phyloP scores from a whole-genome alignment of 2,113 vertebrate species.

The Podarcis raffonei region DNA sequence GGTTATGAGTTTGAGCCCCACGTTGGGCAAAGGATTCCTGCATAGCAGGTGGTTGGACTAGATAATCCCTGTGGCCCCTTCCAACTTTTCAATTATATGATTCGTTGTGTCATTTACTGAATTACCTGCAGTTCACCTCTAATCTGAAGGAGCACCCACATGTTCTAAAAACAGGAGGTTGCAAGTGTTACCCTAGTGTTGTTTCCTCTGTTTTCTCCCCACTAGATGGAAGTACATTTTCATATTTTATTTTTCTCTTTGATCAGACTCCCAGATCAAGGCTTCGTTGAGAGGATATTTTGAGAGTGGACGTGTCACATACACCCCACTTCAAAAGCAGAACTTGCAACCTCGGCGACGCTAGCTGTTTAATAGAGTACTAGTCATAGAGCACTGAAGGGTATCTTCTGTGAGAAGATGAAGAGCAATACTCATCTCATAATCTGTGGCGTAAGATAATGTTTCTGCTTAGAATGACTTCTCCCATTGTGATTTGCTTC shows the following conservation, averaged over 20 bases:
- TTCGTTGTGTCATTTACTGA: background rate
- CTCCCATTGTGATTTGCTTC: conserved; percentile 39
- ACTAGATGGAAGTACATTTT: background rate
- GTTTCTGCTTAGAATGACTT: conserved; percentile 39
- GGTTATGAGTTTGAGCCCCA: too few relatives aligned
- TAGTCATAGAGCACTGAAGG: conserved; percentile 27
- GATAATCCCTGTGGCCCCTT: too few relatives aligned
- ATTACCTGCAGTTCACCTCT: background rate
- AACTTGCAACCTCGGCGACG: conserved; percentile 26
- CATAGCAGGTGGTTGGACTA: too few relatives aligned
- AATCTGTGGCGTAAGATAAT: conserved; percentile 49
- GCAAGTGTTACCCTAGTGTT: background rate
- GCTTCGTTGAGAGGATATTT: background rate
- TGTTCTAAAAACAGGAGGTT: background rate
- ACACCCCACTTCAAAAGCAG: conserved; percentile 52
- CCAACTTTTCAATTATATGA: too few relatives aligned
- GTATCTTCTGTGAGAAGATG: conserved; percentile 32
- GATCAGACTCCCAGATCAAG: background rate
- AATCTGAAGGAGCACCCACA: background rate
- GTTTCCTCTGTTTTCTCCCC: background rate
- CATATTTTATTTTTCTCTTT: background rate
- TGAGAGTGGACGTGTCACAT: background rate
- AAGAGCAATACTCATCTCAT: conserved; percentile 45
- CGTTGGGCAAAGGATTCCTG: too few relatives aligned
- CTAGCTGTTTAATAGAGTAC: conserved; percentile 47